phyloP scores from a whole-genome alignment of 2,113 vertebrate species.

The Onychostoma macrolepis region DNA sequence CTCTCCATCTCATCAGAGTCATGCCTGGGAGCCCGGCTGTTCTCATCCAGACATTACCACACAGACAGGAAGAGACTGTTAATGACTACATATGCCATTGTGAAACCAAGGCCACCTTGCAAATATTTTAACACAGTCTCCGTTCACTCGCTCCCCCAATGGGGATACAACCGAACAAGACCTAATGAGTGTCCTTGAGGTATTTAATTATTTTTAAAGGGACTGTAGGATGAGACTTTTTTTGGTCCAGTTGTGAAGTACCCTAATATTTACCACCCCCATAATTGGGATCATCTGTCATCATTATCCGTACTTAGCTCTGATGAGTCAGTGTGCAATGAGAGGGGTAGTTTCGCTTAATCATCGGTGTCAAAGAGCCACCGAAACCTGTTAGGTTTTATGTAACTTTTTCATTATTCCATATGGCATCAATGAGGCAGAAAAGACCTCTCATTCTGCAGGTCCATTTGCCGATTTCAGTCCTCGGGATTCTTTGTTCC shows the following conservation, averaged over 20 bases:
- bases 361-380: conserved; percentile 40
- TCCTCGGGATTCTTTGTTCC: conserved; percentile 33
- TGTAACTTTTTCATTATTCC: conserved; percentile 51
- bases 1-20: conserved; percentile 45
- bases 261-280: conserved; percentile 48
- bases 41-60: conserved; percentile 6
- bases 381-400: conserved; percentile 40
- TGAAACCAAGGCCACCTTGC: conserved; percentile 20
- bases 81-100: conserved; percentile 25
- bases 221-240: conserved; percentile 6
- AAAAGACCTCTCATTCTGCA: conserved; percentile 45
- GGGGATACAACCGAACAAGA: not conserved
- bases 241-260: not conserved
- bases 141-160: not conserved
- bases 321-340: conserved; percentile 41
- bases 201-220: conserved; percentile 36
- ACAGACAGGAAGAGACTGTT: conserved; percentile 22
- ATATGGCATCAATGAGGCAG: conserved; percentile 55
- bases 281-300: conserved; percentile 55
- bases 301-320: conserved; percentile 48
- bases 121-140: conserved; percentile 21
- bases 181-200: conserved; percentile 36
- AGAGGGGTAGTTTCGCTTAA: conserved; percentile 50
- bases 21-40: conserved; percentile 33
- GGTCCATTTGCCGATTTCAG: conserved; percentile 46